Evolutionary conservation across 2,888 invertebrate species (phyloP), one percentile per base, ranked within the genome.

Genomic region (Malthinus seriepunctatus): DNA sequence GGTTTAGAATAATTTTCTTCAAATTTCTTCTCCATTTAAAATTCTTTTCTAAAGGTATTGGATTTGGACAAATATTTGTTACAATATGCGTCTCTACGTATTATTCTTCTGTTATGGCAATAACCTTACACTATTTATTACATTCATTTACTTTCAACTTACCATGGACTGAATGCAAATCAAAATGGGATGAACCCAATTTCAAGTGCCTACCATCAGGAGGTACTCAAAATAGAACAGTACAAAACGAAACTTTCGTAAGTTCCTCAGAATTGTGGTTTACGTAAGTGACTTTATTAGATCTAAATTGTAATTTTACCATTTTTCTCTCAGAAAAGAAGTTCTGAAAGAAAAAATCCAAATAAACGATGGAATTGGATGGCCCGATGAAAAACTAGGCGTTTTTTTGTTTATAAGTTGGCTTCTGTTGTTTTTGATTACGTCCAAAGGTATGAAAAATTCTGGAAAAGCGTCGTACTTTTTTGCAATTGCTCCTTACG

Each of bases 401-500:
- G 69, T 90, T 0, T 86, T 88, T 54, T 79, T 92, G 4, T 74
- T 89, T 1, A 79, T 80, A 1, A 82, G 90, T 0, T 92, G 91
- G 91, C 49, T 85, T 3, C 73, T 86, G 1, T 86, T 90, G 34
- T 90, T 88, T 71, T 67, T 86, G 5, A 86, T 90, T 51, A 86
- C 90, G 44, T 81, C 88, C 10, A 85, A 83, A 62, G 91, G 91
- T 8, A 89, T 91, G 1, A 87, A 88, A 75, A 89, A 89, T 70
- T 88, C 90, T 0, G 91, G 92, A 44, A 91, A 91, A 76, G 89
- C 88, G 0, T 88, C 94, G 0, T 95, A 95, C 77, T 91, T 95
- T 76, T 86, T 95, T n/a, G 95, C 95, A 0, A 76, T 94, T 2
- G 93, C 93, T 74, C 93, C 93, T 0, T 92, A 91, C 71, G 82